Evolutionary conservation across 2,113 vertebrate species (phyloP), one percentile per base, ranked within the genome.

Genomic region (Syrrhaptes paradoxus): DNA sequence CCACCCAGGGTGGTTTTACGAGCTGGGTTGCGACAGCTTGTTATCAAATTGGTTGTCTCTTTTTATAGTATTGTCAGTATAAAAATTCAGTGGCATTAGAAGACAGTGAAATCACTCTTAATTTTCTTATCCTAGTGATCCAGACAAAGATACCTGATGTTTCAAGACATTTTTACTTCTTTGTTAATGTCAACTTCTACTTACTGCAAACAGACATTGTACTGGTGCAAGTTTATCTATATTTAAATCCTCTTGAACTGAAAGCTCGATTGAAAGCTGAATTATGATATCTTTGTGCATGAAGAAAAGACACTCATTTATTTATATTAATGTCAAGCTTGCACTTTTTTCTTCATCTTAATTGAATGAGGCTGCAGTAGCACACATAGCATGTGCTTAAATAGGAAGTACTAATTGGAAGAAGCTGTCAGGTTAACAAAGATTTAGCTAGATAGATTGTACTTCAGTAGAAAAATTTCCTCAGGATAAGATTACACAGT

Each of bases 241-340:
- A 45, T 88, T 93, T 93, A 93, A 89, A 87, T 73, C 26, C 66
- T 32, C 51, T 87, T 80, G 81, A 95, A 70, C 76, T 48, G 45
- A 54, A 88, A 76, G 65, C 55, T 71, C 0, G 1, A 22, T 24
- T 71, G 82, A 87, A 95, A 48, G n/a, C 68, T 94, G 78, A 88
- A 36, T 54, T 65, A 38, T 76, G 81, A 62, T 78, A 74, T 89
- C 86, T 94, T 87, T 89, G 54, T 92, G 63, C 72, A 75, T 43
- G 58, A 93, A 90, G 74, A 88, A 93, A 93, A 85, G 59, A 75
- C 61, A 45, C 57, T 90, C 13, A 79, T 95, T 95, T 90, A 66
- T 96, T 93, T 93, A 75, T 75, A 95, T 92, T 94, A 92, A 75
- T 70, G 86, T 87, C 84, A 83, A 91, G 31, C 70, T 92, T 92